These are phyloP conservation scores for Onthophagus taurus DNA, from an alignment of 1,140 invertebrate species.

Conservation along the genomic window DNA sequence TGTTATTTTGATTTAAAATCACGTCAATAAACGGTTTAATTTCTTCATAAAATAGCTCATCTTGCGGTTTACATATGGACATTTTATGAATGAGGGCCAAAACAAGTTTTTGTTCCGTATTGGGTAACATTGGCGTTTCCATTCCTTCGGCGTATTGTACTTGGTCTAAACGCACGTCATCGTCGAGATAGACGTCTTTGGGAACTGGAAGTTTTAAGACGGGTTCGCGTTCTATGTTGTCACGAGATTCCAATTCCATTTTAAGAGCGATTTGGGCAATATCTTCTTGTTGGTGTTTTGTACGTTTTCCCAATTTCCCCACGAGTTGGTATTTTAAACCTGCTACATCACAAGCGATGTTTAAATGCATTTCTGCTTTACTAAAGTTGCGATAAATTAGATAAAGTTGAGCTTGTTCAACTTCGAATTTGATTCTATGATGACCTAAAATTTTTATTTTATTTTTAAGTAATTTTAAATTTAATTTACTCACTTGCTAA, in stretches of 20 bases:
- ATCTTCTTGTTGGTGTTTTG: constrained; percentile 73
- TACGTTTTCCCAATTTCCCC: constrained; percentile 79
- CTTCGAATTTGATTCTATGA: constrained; percentile 53
- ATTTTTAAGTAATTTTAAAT: too few relatives aligned
- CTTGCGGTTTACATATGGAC: constrained; percentile 62
- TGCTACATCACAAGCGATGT: constrained; percentile 48
- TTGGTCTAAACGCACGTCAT: constrained; percentile 73
- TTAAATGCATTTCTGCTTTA: constrained; percentile 56
- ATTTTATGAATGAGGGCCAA: constrained; percentile 59
- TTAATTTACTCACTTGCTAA: constrained; percentile 36
- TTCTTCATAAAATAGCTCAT: constrained; percentile 71
- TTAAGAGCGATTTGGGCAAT: constrained; percentile 72
- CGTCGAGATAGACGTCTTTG: constrained; percentile 60
- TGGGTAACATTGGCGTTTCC: constrained; percentile 48
- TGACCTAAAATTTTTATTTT: constrained; percentile 37
- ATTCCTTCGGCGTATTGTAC: constrained; percentile 57
- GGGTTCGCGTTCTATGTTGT: constrained; percentile 33
- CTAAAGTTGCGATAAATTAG: constrained; percentile 63
- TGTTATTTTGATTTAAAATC: constrained; percentile 48
- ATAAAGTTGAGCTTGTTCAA: constrained; percentile 68
- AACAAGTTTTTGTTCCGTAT: constrained; percentile 70
- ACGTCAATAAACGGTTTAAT: constrained; percentile 66
- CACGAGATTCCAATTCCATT: constrained; percentile 42
- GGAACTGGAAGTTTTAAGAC: constrained; percentile 47
- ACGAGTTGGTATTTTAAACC: constrained; percentile 53